phyloP scores from a whole-genome alignment of 2,797 vertebrate genomes.

The Sebastolobus altivelis region DNA sequence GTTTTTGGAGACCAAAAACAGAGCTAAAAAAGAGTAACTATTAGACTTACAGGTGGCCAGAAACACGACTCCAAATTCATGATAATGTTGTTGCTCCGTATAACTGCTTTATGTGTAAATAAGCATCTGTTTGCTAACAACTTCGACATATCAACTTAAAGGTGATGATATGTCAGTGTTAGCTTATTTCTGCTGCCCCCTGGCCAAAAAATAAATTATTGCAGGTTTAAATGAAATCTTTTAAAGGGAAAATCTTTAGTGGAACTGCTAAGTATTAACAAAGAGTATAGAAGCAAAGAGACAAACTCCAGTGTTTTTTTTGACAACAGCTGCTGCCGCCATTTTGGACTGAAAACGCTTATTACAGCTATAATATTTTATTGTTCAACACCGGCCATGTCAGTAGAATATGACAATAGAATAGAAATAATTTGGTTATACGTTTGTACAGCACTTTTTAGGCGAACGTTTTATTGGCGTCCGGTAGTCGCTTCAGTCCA shows the following conservation, averaged over 20 bases:
- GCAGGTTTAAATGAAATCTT: neutral
- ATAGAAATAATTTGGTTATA: too few species aligned
- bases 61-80: neutral
- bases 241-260: neutral
- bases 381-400: accelerated
- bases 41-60: neutral
- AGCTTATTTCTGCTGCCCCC: neutral
- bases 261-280: neutral
- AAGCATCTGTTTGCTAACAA: neutral
- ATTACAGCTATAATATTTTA: too few species aligned
- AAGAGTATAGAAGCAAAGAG: too few species aligned
- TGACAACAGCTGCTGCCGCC: too few species aligned
- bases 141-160: neutral
- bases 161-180: neutral
- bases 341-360: too few species aligned
- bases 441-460: too few species aligned
- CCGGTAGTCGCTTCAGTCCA: too few species aligned
- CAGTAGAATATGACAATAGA: too few species aligned
- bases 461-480: too few species aligned
- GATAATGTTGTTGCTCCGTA: neutral
- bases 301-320: too few species aligned
- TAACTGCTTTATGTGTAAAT: neutral
- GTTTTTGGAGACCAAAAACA: neutral
- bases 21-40: neutral
- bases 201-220: neutral